These are phyloP conservation scores for Muntiacus reevesi DNA, from an alignment of 2,113 vertebrate genomes.

Conservation along the genomic window DNA sequence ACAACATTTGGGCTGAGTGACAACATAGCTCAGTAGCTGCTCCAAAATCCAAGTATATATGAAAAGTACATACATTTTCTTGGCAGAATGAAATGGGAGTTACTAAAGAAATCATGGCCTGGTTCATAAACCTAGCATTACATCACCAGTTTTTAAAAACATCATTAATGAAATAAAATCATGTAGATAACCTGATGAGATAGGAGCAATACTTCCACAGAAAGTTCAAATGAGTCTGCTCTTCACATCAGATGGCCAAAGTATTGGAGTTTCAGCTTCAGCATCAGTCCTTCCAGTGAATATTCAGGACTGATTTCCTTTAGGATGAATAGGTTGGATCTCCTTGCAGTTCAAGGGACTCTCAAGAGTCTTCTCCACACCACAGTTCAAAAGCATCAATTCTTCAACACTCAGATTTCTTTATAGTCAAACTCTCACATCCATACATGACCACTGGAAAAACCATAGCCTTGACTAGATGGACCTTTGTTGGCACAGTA, in stretches of 20 bases:
- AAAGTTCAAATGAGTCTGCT: neutral
- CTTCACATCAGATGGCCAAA: no score
- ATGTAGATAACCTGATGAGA: neutral
- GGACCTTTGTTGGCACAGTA: neutral
- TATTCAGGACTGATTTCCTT: neutral
- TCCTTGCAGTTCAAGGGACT: neutral
- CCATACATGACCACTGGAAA: neutral
- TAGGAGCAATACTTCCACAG: no score
- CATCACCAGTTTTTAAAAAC: neutral
- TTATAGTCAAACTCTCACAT: neutral
- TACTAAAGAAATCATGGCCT: neutral
- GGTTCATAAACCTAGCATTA: neutral
- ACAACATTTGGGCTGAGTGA: neutral
- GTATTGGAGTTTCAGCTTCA: neutral
- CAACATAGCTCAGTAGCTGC: no score
- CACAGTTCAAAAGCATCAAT: neutral
- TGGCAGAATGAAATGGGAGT: neutral
- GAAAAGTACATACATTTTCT: neutral
- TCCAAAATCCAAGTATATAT: neutral
- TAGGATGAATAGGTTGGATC: neutral
- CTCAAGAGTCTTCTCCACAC: neutral
- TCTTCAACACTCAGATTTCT: neutral
- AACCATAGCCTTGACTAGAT: neutral
- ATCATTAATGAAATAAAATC: neutral
- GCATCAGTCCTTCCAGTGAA: neutral